A percentile compares a stretch with the other conserved stretches of the same genome.
Evolutionary conservation across 23 tunicate species (phyloP).

Genomic region (Styela plicata): DNA sequence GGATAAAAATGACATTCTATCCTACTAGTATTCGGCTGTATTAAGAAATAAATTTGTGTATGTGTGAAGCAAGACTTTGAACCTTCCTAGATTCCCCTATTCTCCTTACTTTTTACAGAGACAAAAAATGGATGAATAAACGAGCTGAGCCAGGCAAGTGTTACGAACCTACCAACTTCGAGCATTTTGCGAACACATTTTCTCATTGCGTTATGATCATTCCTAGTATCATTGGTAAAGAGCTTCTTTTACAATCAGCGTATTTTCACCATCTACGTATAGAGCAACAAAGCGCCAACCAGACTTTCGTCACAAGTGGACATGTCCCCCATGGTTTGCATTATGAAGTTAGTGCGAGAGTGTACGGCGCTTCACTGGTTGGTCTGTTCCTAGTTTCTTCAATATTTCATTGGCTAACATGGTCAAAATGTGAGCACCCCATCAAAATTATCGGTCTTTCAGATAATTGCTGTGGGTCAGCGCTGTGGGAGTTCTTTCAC

Average conservation of each 20-base stretch:
- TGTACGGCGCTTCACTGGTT: constrained; percentile 56
- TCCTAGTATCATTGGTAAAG: constrained; percentile 79
- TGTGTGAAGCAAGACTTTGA: too few relatives aligned
- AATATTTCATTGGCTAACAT: constrained; percentile 82
- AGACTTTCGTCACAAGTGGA: too few relatives aligned
- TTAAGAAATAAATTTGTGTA: too few relatives aligned
- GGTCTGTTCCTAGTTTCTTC: constrained; percentile 70
- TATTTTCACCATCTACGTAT: too few relatives aligned
- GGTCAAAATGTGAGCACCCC: constrained; percentile 60
- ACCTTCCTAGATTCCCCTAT: too few relatives aligned
- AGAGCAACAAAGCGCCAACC: too few relatives aligned
- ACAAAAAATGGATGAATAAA: constrained; percentile 61
- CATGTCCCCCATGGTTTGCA: too few relatives aligned
- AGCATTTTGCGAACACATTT: constrained; percentile 78
- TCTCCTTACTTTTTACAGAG: too few relatives aligned
- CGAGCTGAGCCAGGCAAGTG: constrained; percentile 46
- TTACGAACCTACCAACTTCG: constrained; percentile 73
- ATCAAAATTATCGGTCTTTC: constrained; percentile 13
- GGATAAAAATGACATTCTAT: too few relatives aligned
- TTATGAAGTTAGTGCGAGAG: constrained; percentile 68
- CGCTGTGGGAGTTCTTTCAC: constrained; percentile 69
- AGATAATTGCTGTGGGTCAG: constrained; percentile 47
- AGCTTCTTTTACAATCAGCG: too few relatives aligned
- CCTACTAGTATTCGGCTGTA: too few relatives aligned
- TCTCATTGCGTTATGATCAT: constrained; percentile 76